phyloP scores from a whole-genome alignment of 2,888 invertebrate species.

The Yponomeuta evonymella region DNA sequence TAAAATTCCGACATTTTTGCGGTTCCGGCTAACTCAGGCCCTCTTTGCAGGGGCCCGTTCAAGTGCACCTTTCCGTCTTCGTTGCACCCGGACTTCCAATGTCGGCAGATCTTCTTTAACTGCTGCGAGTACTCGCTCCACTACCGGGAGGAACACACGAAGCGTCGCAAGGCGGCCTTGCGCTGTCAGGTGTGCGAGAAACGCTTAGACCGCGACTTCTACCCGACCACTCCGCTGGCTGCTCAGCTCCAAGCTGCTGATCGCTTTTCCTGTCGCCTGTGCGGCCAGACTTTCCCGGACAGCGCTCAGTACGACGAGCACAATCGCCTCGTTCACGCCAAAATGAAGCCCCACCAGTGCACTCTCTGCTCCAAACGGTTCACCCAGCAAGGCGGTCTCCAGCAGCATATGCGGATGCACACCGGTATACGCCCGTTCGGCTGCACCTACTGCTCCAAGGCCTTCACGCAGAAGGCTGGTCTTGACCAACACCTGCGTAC shows the following conservation, averaged over 20 bases:
- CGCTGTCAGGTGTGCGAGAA: constrained; percentile 71
- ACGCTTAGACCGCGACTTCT: constrained; percentile 51
- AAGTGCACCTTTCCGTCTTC: constrained; percentile 60
- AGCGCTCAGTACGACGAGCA: constrained; percentile 54
- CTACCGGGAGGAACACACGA: constrained; percentile 66
- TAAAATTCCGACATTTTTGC: no score
- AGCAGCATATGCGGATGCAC: constrained; percentile 69
- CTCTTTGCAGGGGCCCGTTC: constrained; percentile 55
- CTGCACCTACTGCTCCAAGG: constrained; percentile 62
- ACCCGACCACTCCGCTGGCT: constrained; percentile 24
- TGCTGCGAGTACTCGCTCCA: constrained; percentile 70
- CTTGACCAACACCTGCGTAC: constrained; percentile 67
- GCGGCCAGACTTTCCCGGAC: constrained; percentile 50
- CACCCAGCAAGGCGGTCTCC: constrained; percentile 65
- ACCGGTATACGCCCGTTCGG: constrained; percentile 60
- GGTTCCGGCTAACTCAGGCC: no score
- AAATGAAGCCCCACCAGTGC: constrained; percentile 63
- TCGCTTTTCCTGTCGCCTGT: constrained; percentile 45
- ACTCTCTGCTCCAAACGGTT: constrained; percentile 61
- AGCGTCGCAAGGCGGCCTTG: constrained; percentile 60
- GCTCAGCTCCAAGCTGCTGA: constrained; percentile 33
- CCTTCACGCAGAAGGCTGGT: constrained; percentile 68
- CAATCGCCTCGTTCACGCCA: constrained; percentile 54
- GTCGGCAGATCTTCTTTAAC: constrained; percentile 63
- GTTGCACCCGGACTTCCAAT: constrained; percentile 53